Conservation (phyloP, 2,113 vertebrate genomes). For the Ochotona curzoniae region DNA sequence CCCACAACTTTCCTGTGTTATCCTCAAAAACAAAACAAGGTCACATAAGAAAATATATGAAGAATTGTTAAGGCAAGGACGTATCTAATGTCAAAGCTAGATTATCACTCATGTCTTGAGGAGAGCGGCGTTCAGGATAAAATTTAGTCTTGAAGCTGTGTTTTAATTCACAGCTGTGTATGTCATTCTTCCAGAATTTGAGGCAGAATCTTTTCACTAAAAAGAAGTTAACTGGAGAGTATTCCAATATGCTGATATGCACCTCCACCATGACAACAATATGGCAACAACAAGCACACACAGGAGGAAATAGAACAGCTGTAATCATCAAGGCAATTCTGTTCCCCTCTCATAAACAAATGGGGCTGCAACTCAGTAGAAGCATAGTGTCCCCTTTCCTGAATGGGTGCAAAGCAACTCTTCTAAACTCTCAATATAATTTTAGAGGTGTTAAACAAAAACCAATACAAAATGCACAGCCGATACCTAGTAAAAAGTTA, state of each 20-base stretch:
- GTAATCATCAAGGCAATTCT: neutral
- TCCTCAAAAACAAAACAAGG: conserved; percentile 33
- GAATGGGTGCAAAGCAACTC: neutral
- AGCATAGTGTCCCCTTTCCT: neutral
- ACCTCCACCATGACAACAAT: neutral
- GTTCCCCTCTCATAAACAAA: neutral
- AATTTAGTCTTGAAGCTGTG: neutral
- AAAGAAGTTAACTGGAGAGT: neutral
- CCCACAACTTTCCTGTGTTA: conserved; percentile 2
- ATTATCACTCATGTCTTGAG: conserved; percentile 34
- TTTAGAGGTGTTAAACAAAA: conserved; percentile 33
- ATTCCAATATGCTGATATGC: neutral
- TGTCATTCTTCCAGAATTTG: neutral
- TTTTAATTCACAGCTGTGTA: neutral
- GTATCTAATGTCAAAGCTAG: neutral
- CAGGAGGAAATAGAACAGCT: neutral
- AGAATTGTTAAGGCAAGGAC: neutral
- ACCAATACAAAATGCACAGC: neutral
- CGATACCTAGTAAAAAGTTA: conserved; percentile 10
- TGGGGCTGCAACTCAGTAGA: neutral
- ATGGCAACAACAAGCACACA: neutral
- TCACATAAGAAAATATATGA: conserved; percentile 29
- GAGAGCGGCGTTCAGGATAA: neutral
- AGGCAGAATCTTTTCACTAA: neutral
- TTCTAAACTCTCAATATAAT: conserved; percentile 27